These are phyloP conservation scores for Lumbricus terrestris DNA, from an alignment of 2,888 invertebrate species.

Conservation along the genomic window DNA sequence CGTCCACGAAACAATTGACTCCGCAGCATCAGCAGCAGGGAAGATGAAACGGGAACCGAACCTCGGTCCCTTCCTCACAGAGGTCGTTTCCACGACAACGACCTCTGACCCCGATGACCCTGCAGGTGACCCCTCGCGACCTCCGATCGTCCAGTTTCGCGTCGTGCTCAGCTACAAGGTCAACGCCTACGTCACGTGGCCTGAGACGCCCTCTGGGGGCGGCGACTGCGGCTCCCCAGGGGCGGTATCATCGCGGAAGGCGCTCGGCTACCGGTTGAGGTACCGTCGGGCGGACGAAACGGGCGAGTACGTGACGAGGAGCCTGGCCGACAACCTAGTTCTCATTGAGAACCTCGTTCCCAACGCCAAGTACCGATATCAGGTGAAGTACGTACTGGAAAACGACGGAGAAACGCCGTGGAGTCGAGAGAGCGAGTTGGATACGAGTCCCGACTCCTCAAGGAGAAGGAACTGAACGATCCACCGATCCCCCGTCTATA, in stretches of 20 bases:
- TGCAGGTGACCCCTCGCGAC: neutral
- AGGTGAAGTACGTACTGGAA: conserved; percentile 22
- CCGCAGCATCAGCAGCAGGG: neutral
- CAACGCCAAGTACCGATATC: conserved; percentile 24
- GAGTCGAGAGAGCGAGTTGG: neutral
- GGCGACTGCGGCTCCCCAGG: too few relatives aligned
- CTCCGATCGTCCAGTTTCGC: neutral
- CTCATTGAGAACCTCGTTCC: conserved; percentile 24
- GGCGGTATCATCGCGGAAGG: too few relatives aligned
- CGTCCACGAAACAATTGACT: neutral
- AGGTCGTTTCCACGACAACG: neutral
- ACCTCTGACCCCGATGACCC: neutral
- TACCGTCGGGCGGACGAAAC: conserved; percentile 21
- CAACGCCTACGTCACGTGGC: conserved; percentile 29
- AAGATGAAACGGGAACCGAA: conserved; percentile 18
- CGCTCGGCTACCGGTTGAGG: conserved; percentile 18
- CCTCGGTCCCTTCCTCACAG: neutral
- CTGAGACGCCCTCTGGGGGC: neutral
- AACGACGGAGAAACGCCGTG: conserved; percentile 8
- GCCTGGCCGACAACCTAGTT: conserved; percentile 23
- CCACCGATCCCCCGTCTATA: neutral
- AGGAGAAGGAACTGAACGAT: neutral
- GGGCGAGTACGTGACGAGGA: conserved; percentile 15
- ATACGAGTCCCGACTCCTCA: neutral
- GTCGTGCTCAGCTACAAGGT: conserved; percentile 5